phyloP scores from a whole-genome alignment of 2,888 invertebrate genomes.

The Chrysina gloriosa region DNA sequence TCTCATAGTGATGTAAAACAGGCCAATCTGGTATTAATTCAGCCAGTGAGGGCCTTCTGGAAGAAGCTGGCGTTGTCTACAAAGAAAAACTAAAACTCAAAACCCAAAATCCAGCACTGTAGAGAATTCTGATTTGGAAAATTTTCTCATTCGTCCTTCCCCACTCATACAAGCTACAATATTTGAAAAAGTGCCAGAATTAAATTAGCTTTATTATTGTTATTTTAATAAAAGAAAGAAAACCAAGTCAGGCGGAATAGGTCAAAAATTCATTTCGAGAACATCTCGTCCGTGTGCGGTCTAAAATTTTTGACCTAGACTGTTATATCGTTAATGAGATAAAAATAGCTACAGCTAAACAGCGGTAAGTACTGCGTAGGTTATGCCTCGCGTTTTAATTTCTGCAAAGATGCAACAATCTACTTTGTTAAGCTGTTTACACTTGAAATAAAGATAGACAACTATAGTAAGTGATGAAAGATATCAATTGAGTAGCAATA shows the following conservation, averaged over 20 bases:
- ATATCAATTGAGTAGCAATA: background rate
- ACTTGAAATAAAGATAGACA: conserved; percentile 8
- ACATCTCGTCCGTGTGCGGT: no score
- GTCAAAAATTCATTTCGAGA: background rate
- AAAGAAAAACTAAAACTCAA: conserved; percentile 65
- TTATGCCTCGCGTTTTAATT: conserved; percentile 15
- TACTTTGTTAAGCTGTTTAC: conserved; percentile 7
- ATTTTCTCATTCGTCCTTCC: conserved; percentile 14
- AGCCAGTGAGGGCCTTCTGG: conserved; percentile 89
- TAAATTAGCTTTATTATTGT: background rate
- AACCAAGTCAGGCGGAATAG: background rate
- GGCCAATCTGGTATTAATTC: conserved; percentile 98
- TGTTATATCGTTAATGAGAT: background rate
- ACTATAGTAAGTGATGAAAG: conserved; percentile 6
- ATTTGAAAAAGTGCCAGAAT: background rate
- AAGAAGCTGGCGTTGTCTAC: conserved; percentile 66
- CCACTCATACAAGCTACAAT: conserved; percentile 25
- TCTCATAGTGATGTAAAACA: conserved; percentile 84
- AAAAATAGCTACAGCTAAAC: background rate
- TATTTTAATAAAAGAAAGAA: background rate
- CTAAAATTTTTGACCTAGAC: conserved; percentile 7
- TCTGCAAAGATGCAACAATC: conserved; percentile 11
- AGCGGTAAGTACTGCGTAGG: conserved; percentile 9
- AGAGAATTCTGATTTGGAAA: background rate
- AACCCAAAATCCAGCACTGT: conserved; percentile 46